Evolutionary conservation across 1,140 invertebrate species (phyloP).

Genomic region (Formica selysi): DNA sequence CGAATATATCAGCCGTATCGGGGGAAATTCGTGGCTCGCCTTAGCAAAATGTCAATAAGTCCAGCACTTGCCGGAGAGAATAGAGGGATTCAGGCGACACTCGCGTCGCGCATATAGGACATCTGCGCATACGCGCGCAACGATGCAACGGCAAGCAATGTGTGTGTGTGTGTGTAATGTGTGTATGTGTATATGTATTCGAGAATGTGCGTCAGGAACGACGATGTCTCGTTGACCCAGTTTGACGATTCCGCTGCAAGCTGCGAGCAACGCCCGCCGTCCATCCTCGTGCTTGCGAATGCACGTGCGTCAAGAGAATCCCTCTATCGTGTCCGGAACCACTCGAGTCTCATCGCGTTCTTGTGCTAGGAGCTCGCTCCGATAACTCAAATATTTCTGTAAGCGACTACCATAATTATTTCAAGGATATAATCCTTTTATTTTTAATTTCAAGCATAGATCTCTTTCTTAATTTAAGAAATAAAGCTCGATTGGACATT

Average conservation of each 20-base stretch:
- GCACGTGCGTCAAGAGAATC: constrained; percentile 35
- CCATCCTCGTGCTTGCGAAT: constrained; percentile 32
- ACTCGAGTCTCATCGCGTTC: constrained; percentile 8
- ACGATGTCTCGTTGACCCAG: constrained; percentile 75
- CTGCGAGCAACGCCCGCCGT: constrained; percentile 53
- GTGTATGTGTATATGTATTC: constrained; percentile 46
- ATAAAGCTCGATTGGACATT: background rate
- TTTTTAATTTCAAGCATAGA: background rate
- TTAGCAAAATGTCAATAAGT: constrained; percentile 56
- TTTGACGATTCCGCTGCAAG: constrained; percentile 66
- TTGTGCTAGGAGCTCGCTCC: background rate
- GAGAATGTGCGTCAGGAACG: constrained; percentile 71
- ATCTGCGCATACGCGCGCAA: constrained; percentile 65
- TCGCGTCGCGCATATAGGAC: constrained; percentile 49
- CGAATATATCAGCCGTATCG: background rate
- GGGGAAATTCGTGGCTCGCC: constrained; percentile 15
- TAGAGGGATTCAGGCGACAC: constrained; percentile 51
- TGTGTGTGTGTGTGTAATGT: constrained; percentile 7
- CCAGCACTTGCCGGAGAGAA: constrained; percentile 33
- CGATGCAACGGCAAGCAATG: constrained; percentile 40
- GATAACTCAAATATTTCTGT: constrained; percentile 20
- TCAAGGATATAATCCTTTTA: background rate
- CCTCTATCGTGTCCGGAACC: constrained; percentile 13
- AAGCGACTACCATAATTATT: constrained; percentile 4
- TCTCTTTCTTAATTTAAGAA: background rate